A percentile compares a stretch with the other conserved stretches of the same genome.
Evolutionary conservation across 2,113 vertebrate species (phyloP).

Genomic region (Oncorhynchus clarkii): DNA sequence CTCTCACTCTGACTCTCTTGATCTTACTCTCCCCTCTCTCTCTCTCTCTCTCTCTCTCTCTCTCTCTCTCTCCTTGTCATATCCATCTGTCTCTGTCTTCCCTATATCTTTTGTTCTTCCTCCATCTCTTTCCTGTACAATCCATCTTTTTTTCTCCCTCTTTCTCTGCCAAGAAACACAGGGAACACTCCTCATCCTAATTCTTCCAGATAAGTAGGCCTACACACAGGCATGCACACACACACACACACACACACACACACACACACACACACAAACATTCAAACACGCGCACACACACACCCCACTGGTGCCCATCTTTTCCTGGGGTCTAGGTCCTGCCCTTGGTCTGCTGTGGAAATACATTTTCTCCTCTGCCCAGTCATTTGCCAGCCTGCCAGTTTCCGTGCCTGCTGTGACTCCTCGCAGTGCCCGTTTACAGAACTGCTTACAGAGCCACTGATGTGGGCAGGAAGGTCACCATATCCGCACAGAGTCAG

Average conservation of each 20-base stretch:
- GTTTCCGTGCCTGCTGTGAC: no score
- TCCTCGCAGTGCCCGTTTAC: no score
- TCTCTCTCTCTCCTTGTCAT: neutral
- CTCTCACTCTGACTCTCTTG: conserved; percentile 5
- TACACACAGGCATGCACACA: neutral
- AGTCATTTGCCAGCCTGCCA: no score
- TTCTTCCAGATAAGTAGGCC: neutral
- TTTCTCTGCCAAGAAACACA: neutral
- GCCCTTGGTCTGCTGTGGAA: no score
- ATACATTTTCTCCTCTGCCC: no score
- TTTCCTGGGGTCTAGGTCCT: no score
- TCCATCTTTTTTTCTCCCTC: neutral
- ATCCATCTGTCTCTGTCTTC: neutral
- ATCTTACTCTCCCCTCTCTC: neutral
- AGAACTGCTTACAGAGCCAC: no score
- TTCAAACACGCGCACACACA: neutral
- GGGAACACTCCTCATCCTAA: neutral
- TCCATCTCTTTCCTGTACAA: neutral
- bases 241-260: neutral
- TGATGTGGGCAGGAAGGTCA: no score
- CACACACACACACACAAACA: neutral
- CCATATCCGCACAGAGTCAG: no score
- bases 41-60: neutral
- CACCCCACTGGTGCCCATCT: no score
- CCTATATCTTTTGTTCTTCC: neutral